These are phyloP conservation scores for Python bivittatus DNA, from an alignment of 2,113 vertebrate species.

Conservation along the genomic window DNA sequence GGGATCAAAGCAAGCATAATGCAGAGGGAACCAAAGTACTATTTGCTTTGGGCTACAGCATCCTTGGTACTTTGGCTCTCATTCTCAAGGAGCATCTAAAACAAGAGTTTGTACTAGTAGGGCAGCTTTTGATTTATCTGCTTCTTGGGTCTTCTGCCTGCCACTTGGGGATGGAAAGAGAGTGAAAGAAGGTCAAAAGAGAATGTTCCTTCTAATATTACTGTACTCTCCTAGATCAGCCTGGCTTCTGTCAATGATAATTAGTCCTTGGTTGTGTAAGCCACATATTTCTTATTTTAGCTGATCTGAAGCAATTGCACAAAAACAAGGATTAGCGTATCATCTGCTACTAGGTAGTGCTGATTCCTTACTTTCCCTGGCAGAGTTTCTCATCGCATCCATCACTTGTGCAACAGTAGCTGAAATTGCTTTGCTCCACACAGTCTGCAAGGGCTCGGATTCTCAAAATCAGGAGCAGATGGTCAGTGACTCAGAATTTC, in stretches of 20 bases:
- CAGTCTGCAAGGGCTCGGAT: constrained; percentile 68
- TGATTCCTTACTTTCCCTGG: neutral
- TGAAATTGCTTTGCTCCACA: constrained; percentile 12
- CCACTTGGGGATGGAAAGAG: neutral
- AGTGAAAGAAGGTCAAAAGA: neutral
- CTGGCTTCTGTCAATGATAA: fast-evolving
- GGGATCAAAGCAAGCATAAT: neutral
- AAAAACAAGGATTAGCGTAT: neutral
- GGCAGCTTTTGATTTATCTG: neutral
- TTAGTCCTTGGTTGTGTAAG: neutral
- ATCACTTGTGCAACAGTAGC: neutral
- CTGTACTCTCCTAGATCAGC: neutral
- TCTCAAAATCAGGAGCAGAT: constrained; percentile 71
- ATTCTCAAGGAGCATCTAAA: neutral
- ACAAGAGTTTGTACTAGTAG: neutral
- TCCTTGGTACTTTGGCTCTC: neutral
- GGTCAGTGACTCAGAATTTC: constrained; percentile 65
- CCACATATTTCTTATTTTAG: neutral
- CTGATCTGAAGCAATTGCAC: neutral
- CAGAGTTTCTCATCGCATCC: neutral
- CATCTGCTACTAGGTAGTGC: neutral
- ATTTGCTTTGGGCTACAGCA: neutral
- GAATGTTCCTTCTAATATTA: neutral
- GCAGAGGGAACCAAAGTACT: neutral
- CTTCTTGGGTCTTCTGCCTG: too few relatives aligned